Evolutionary conservation across 2,888 invertebrate genomes (phyloP).

Genomic region (Heliconius ethilla): DNA sequence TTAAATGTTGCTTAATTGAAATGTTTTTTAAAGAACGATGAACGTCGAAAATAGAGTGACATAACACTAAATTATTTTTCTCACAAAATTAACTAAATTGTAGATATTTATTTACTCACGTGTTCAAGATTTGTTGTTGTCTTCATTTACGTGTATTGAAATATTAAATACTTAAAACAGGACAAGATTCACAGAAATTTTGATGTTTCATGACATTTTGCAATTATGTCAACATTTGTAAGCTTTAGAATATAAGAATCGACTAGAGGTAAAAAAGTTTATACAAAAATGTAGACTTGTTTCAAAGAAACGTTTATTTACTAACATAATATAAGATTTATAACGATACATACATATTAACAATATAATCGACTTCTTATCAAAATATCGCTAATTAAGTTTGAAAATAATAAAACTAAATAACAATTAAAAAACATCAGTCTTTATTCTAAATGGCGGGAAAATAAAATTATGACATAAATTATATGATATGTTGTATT

Average conservation of each 20-base stretch:
- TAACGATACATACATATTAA: no score
- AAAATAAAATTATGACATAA: not conserved
- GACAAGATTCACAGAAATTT: conserved; percentile 34
- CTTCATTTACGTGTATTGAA: not conserved
- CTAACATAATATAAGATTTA: no score
- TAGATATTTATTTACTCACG: not conserved
- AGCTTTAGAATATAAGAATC: not conserved
- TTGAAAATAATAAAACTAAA: no score
- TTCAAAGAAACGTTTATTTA: not conserved
- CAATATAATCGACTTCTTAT: no score
- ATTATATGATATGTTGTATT: no score
- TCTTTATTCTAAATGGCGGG: not conserved
- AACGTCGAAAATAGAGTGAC: no score
- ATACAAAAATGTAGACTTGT: not conserved
- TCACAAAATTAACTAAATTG: not conserved
- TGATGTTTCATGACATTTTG: conserved; percentile 35
- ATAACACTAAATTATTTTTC: not conserved
- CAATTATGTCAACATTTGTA: not conserved
- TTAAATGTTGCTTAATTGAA: not conserved
- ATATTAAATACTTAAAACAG: not conserved
- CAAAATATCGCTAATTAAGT: no score
- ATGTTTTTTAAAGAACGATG: not conserved
- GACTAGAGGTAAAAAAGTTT: not conserved
- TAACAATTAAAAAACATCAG: no score
- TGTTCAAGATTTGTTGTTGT: not conserved